phyloP scores from a whole-genome alignment of 2,113 vertebrate species.

The Crotalus horridus region DNA sequence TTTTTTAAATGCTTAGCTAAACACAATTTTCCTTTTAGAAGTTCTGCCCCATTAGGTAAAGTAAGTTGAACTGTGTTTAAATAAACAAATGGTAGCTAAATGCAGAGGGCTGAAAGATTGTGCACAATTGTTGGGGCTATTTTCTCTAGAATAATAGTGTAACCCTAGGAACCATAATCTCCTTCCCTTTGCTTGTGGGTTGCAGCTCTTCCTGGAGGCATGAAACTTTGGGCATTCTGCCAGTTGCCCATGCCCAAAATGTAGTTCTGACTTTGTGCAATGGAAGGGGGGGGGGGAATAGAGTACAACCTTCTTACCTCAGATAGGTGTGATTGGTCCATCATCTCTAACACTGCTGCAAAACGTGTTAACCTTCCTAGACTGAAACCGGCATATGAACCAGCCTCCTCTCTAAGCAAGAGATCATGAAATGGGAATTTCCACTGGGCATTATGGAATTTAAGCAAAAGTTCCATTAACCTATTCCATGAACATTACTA shows the following conservation, averaged over 20 bases:
- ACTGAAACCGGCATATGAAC: conserved; percentile 29
- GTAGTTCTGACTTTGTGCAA: conserved; percentile 46
- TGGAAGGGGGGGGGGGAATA: conserved; percentile 35
- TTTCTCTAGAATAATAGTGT: conserved; percentile 57
- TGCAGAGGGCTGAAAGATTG: conserved; percentile 60
- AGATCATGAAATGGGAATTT: conserved; percentile 22
- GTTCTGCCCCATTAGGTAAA: conserved; percentile 66
- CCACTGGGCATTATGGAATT: conserved; percentile 42
- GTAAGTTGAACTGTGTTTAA: conserved; percentile 62
- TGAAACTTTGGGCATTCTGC: conserved; percentile 53
- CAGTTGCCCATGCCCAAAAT: conserved; percentile 34
- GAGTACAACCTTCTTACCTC: conserved; percentile 69
- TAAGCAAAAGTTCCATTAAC: conserved; percentile 45
- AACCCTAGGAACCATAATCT: conserved; percentile 45
- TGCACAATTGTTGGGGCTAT: conserved; percentile 60
- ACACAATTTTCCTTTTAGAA: conserved; percentile 56
- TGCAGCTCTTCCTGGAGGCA: conserved; percentile 52
- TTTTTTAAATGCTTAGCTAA: conserved; percentile 48
- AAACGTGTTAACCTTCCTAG: conserved; percentile 35
- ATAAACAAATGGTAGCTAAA: conserved; percentile 59
- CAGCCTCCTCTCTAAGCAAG: conserved; percentile 25
- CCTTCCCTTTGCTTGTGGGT: conserved; percentile 52
- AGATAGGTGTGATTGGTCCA: conserved; percentile 37
- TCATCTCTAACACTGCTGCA: conserved; percentile 44
- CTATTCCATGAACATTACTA: conserved; percentile 32